Conservation (phyloP, 2,888 invertebrate genomes). For the Megamerina dolium region DNA sequence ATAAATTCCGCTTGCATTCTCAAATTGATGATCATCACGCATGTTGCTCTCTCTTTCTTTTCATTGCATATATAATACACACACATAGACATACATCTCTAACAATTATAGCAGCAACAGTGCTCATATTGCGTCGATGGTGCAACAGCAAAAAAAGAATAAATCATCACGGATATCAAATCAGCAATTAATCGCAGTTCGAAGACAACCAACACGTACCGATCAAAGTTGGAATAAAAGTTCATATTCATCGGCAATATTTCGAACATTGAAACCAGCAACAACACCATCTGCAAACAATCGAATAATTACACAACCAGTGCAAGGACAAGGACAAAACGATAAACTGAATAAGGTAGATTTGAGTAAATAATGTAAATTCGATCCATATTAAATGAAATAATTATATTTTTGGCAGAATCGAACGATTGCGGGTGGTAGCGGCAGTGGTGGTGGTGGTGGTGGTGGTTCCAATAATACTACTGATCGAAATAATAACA, state of each 20-base stretch:
- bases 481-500: conserved; percentile 16
- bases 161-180: conserved; percentile 22
- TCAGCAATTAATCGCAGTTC: conserved; percentile 20
- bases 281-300: background rate
- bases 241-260: conserved; percentile 28
- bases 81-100: conserved; percentile 32
- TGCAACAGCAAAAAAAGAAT: conserved; percentile 32
- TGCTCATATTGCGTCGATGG: conserved; percentile 42
- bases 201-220: conserved; percentile 22
- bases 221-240: conserved; percentile 32
- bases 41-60: too few relatives aligned
- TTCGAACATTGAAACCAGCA: conserved; percentile 20
- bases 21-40: too few relatives aligned
- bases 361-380: too few relatives aligned
- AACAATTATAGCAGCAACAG: conserved; percentile 36
- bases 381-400: too few relatives aligned
- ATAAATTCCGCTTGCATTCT: too few relatives aligned
- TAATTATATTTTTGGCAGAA: too few relatives aligned
- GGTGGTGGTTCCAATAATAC: too few relatives aligned
- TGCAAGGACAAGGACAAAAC: too few relatives aligned
- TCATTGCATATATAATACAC: too few relatives aligned
- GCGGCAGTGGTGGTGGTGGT: conserved; percentile 8
- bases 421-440: conserved; percentile 15
- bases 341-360: too few relatives aligned
- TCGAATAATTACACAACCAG: too few relatives aligned